Evolutionary conservation across 35 echinoderm and acorn worm genomes (phyloP), one percentile per base, ranked within the genome.

Genomic region (Anneissia japonica): DNA sequence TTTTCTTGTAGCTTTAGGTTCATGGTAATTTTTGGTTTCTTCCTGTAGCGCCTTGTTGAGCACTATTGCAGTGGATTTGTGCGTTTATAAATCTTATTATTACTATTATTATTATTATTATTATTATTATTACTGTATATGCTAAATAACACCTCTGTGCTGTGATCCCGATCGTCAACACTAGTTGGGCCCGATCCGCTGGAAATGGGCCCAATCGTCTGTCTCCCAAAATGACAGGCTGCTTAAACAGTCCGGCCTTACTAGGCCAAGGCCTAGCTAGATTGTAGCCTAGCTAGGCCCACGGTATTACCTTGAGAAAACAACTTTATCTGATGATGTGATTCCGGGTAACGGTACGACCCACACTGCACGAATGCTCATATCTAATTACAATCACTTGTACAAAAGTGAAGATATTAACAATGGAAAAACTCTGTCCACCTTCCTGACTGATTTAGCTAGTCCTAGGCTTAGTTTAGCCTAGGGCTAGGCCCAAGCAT

Each of bases 351-450:
- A 74, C 0, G 90, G 85, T 41, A 84, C 36, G 0, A 92, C 45
- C 90, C 90, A 92, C 31, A 92, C 39, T 37, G 90, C 90, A 23
- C 90, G 51, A 74, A 92, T 43, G 72, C 78, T 86, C 90, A 92
- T 91, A 17, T 33, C 38, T 31, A 45, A 41, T 12, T 82, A 51
- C 74, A 76, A 10, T 10, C 29, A 76, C 74, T 76, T 26, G 6
- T 76, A 4, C 74, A 30, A 32, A n/a, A 76, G 29, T n/a, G 29
- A n/a, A 76, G 34, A n/a, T 30, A 76, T 30, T n/a, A 5, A n/a
- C 29, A 30, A 32, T 76, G 74, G 34, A 30, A 76, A n/a, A n/a
- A 30, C 34, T n/a, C 29, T 32, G n/a, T 76, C 34, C 34, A 4
- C 29, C 74, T 4, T 76, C 4, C 6, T 7, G 34, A 76, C 6